These are phyloP conservation scores for Helicoverpa assulta DNA, from an alignment of 2,888 invertebrate species.

Conservation along the genomic window DNA sequence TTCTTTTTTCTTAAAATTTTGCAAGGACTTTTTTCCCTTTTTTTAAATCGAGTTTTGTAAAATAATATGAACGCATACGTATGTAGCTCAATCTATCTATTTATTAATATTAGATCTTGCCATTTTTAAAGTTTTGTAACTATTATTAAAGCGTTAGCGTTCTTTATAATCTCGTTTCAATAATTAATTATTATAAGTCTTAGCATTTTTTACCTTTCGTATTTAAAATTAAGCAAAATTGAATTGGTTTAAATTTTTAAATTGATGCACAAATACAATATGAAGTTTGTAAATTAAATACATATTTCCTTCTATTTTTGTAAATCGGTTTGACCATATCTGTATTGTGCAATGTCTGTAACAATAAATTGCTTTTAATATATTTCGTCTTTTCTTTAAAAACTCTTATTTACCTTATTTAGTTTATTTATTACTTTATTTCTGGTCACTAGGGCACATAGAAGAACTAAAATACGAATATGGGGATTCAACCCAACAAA, in stretches of 20 bases:
- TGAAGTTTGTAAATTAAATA: slow-evolving; percentile 71
- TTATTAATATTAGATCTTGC: slow-evolving; percentile 56
- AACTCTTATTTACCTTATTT: neutral
- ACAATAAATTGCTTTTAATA: slow-evolving; percentile 77
- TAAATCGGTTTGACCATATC: slow-evolving; percentile 64
- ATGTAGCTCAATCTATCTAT: slow-evolving; percentile 61
- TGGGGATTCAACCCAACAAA: too few relatives aligned
- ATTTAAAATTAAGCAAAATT: slow-evolving; percentile 54
- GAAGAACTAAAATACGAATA: too few relatives aligned
- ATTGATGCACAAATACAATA: slow-evolving; percentile 71
- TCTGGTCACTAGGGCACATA: too few relatives aligned
- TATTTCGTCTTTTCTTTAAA: slow-evolving; percentile 24
- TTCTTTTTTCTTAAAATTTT: slow-evolving; percentile 38
- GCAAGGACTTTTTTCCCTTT: slow-evolving; percentile 26
- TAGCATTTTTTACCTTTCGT: slow-evolving; percentile 59
- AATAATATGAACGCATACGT: slow-evolving; percentile 52
- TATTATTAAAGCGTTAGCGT: slow-evolving; percentile 47
- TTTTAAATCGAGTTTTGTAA: slow-evolving; percentile 39
- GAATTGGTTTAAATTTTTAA: slow-evolving; percentile 53
- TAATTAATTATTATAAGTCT: slow-evolving; percentile 49
- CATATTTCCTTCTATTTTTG: slow-evolving; percentile 74
- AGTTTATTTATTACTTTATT: too few relatives aligned
- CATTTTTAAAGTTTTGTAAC: slow-evolving; percentile 59
- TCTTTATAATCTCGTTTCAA: slow-evolving; percentile 52
- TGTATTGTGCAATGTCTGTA: slow-evolving; percentile 71